These are phyloP conservation scores for Shargacucullia verbasci DNA, from an alignment of 2,888 invertebrate genomes.

Conservation along the genomic window DNA sequence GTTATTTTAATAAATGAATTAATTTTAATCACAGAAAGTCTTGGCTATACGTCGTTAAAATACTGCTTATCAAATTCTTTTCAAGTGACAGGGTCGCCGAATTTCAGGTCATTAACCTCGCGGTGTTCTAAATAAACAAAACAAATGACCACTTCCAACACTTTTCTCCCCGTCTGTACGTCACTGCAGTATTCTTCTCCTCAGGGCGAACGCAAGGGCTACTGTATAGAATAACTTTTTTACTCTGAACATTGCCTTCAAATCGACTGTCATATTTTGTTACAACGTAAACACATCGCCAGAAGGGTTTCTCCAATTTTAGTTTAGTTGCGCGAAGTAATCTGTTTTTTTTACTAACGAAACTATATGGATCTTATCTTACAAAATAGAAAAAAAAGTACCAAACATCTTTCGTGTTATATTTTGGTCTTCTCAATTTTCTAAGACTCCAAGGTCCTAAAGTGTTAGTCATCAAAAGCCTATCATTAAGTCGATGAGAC, in stretches of 20 bases:
- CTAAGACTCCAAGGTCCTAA: conserved; percentile 1
- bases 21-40: no score
- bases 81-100: no score
- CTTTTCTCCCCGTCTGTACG: conserved; percentile 62
- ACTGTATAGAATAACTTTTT: conserved; percentile 85
- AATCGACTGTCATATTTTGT: conserved; percentile 77
- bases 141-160: conserved; percentile 15
- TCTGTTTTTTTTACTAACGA: no score
- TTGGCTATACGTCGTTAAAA: no score
- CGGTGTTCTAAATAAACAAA: no score
- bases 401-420: no score
- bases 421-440: no score
- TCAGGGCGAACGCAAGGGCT: conserved; percentile 72
- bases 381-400: no score
- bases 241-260: conserved; percentile 68
- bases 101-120: no score
- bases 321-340: conserved; percentile 32
- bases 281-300: conserved; percentile 63
- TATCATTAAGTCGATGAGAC: conserved; percentile 34
- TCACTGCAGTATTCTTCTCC: conserved; percentile 63
- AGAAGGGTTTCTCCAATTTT: conserved; percentile 53
- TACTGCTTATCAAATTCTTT: no score
- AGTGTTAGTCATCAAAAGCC: conserved; percentile 16
- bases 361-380: no score
- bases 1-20: no score